phyloP scores from a whole-genome alignment of 2,113 vertebrate genomes.

The Cyprinodon brontotheroides region DNA sequence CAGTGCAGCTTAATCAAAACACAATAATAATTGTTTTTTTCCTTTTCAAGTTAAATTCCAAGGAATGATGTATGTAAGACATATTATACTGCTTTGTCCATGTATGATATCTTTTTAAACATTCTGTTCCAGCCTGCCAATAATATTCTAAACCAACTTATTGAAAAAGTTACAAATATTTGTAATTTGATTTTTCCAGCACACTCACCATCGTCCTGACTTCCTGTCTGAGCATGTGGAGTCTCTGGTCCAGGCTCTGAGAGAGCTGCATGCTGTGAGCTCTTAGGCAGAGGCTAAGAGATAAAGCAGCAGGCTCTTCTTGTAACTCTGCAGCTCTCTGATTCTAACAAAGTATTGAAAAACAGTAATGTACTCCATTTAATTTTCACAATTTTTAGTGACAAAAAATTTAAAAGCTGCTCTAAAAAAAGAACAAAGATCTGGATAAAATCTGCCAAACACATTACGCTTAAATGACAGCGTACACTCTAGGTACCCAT shows the following conservation, averaged over 20 bases:
- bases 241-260: constrained; percentile 77
- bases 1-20: not conserved
- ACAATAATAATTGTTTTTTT: not conserved
- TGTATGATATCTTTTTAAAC: not conserved
- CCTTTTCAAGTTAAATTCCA: not conserved
- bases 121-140: no score
- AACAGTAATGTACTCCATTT: constrained; percentile 17
- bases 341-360: constrained; percentile 54
- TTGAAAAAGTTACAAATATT: not conserved
- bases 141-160: not conserved
- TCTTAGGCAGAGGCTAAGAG: constrained; percentile 45
- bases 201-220: constrained; percentile 71
- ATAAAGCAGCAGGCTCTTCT: constrained; percentile 68
- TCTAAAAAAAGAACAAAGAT: not conserved
- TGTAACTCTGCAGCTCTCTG: constrained; percentile 72
- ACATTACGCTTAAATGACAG: constrained; percentile 16
- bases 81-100: not conserved
- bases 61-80: not conserved
- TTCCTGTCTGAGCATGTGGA: constrained; percentile 71
- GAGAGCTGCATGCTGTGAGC: constrained; percentile 61
- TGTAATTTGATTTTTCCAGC: not conserved
- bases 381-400: constrained; percentile 9
- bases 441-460: constrained; percentile 1
- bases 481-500: constrained; percentile 30
- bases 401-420: not conserved